Conservation (phyloP, 2,888 invertebrate species). For the Drosophila borborema region DNA sequence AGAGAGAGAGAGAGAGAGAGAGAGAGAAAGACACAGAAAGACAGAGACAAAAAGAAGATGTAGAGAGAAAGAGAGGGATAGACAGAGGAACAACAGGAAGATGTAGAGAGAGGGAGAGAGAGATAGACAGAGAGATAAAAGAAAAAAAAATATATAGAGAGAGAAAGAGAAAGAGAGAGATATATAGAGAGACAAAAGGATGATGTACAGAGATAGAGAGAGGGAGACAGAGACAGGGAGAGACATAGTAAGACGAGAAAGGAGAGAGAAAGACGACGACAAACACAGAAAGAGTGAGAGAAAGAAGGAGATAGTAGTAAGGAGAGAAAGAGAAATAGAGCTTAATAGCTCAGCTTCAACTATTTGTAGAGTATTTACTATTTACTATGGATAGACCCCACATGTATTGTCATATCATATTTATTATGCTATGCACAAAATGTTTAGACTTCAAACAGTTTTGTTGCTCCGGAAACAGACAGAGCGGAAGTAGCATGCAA, state of each 20-base stretch:
- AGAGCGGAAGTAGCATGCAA: conserved; percentile 63
- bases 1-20: neutral
- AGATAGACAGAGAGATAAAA: neutral
- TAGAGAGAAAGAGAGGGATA: neutral
- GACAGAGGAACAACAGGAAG: neutral
- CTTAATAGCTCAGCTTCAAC: neutral
- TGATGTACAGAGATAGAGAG: neutral
- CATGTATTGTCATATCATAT: conserved; percentile 22
- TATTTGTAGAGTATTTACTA: conserved; percentile 28
- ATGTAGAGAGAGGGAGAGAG: neutral
- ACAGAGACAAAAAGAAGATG: no score
- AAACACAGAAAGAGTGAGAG: neutral
- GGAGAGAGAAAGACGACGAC: neutral
- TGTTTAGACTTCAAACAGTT: conserved; percentile 35
- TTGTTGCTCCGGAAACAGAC: conserved; percentile 49
- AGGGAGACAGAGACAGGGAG: neutral
- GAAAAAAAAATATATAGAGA: neutral
- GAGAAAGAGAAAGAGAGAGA: neutral
- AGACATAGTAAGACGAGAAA: neutral
- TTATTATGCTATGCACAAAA: conserved; percentile 43
- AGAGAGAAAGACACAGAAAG: neutral
- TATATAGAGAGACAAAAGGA: neutral
- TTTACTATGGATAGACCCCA: neutral
- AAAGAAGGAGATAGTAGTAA: no score
- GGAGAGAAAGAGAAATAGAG: no score